phyloP scores from a whole-genome alignment of 2,113 vertebrate species.

The Ptychochromis oligacanthus region DNA sequence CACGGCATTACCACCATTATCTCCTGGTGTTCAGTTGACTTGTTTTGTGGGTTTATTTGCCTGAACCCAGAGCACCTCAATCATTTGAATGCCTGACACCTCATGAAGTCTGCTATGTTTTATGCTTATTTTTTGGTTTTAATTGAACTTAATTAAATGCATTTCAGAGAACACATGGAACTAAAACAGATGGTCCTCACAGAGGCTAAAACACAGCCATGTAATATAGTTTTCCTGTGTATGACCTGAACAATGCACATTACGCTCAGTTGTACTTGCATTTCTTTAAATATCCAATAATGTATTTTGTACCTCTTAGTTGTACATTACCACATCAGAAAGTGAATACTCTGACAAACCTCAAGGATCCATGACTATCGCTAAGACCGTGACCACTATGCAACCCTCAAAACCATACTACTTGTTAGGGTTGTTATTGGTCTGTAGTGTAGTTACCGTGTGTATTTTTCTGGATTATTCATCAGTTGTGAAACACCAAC shows the following conservation, averaged over 20 bases:
- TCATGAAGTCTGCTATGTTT: not conserved
- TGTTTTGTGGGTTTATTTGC: slow-evolving; percentile 1
- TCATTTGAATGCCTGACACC: not conserved
- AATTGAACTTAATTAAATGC: not conserved
- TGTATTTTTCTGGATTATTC: not conserved
- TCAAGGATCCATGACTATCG: not conserved
- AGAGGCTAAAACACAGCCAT: not conserved
- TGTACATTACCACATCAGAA: not conserved
- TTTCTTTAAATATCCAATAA: not conserved
- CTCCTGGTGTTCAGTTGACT: not conserved
- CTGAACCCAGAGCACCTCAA: not conserved
- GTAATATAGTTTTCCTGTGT: not conserved
- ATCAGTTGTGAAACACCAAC: not conserved
- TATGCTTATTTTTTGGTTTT: not conserved
- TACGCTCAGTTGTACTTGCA: not conserved
- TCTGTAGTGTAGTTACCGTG: not conserved
- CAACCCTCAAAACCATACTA: not conserved
- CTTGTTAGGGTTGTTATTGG: not conserved
- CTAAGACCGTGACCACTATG: not conserved
- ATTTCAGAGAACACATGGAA: not conserved
- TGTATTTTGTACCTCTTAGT: not conserved
- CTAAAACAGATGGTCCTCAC: not conserved
- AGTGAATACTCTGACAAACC: not conserved
- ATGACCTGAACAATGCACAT: not conserved
- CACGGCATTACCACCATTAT: not conserved